phyloP scores from a whole-genome alignment of 2,888 invertebrate genomes.

The Panopea generosa region DNA sequence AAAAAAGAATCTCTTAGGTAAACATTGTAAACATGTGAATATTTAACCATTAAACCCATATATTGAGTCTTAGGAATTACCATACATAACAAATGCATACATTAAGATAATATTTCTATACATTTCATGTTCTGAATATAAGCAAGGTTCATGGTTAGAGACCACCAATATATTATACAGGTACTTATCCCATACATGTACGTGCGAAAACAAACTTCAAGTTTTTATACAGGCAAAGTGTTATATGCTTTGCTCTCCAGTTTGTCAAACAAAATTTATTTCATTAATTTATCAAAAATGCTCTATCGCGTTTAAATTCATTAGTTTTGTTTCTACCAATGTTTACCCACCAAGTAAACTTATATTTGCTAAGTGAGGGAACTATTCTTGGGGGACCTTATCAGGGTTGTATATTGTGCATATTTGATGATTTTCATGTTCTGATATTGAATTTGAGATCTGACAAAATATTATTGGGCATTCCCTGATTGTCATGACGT shows the following conservation, averaged over 20 bases:
- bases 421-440: constrained; percentile 28
- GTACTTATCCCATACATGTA: too few species aligned
- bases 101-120: too few species aligned
- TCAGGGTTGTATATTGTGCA: constrained; percentile 23
- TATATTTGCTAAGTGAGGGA: constrained; percentile 27
- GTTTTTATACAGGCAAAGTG: neutral
- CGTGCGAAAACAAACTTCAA: neutral
- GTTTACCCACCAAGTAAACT: neutral
- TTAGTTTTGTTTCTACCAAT: neutral
- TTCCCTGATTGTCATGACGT: constrained; percentile 21
- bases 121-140: too few species aligned
- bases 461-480: constrained; percentile 11
- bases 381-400: constrained; percentile 22
- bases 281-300: constrained; percentile 33
- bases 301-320: neutral
- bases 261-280: constrained; percentile 39
- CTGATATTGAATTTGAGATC: constrained; percentile 17
- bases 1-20: too few species aligned
- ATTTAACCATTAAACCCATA: too few species aligned
- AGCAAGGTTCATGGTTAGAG: too few species aligned
- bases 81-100: too few species aligned
- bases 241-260: constrained; percentile 14
- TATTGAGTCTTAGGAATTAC: too few species aligned
- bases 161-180: too few species aligned
- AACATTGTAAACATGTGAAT: too few species aligned